Base-by-base conservation (phyloP, 2,888 invertebrate species). In the Agrochola lychnidis region DNA sequence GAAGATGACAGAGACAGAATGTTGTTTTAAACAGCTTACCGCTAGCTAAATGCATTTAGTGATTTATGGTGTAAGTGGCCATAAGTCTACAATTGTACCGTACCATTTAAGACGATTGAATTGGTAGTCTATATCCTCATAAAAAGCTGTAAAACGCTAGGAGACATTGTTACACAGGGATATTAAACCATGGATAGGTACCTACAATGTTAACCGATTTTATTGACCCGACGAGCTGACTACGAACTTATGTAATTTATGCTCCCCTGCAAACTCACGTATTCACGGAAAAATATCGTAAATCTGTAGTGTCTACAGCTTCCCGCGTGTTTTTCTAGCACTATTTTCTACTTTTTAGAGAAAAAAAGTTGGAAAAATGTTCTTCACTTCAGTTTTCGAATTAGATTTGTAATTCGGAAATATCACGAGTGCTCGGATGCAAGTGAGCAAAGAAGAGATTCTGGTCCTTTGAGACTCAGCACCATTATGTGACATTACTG, bases 231-330 rank as follows among this genome's bases (percentile, higher is more conserved):
- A n/a, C 81, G 70, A 62, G 71, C 76, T 62, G 84, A 63, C 76
- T 80, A n/a, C 63, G 63, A 73, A 84, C 83, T 73, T 71, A 42
- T 30, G 86, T 78, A 82, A 82, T 83, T 74, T 86, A 83, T 83
- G 69, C 83, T 78, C 73, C 73, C 62, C 64, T 69, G 73, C 68
- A 63, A 77, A 76, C 70, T 62, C 82, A 73, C 59, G 83, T 69
- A 74, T 72, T 78, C 78, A 70, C 72, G 70, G 74, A 72, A 78
- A 85, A 82, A 67, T 78, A 75, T 36, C 78, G 73, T 86, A 86
- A 83, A 83, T 86, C 86, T 78, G 72, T 85, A 70, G 30, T 66
- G 81, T 73, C 82, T 70, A 61, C 73, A 68, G 64, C 71, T 78
- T 57, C 42, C 12, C 78, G 42, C 30, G 30, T 73, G 62, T 57